Conservation (phyloP, 2,113 vertebrate genomes). For the Apaloderma vittatum region DNA sequence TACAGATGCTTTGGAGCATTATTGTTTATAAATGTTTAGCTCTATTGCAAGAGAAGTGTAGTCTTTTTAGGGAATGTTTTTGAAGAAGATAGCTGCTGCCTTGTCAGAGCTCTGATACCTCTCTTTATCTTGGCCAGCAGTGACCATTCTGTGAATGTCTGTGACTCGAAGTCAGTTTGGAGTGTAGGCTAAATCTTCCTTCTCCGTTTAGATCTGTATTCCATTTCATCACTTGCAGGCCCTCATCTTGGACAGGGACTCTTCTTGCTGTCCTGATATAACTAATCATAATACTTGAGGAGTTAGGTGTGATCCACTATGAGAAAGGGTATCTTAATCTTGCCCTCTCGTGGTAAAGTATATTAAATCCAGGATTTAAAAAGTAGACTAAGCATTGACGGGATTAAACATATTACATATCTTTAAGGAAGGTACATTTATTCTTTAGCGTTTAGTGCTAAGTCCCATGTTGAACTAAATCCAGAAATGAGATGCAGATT, state of each 20-base stretch:
- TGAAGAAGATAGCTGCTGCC: background rate
- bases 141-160: background rate
- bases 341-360: constrained; percentile 24
- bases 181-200: background rate
- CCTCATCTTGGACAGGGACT: background rate
- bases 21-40: background rate
- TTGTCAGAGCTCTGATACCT: background rate
- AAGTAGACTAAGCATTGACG: constrained; percentile 67
- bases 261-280: background rate
- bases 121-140: background rate
- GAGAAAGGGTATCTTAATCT: constrained; percentile 59
- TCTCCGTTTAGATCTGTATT: background rate
- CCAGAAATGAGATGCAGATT: constrained; percentile 59
- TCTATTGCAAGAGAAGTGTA: background rate
- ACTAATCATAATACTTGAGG: constrained; percentile 37
- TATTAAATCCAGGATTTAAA: constrained; percentile 59
- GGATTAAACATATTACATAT: constrained; percentile 67
- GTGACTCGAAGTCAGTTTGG: background rate
- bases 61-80: background rate
- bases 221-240: background rate
- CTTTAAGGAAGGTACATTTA: constrained; percentile 53
- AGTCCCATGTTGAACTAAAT: constrained; percentile 58
- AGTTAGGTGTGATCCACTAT: background rate
- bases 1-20: background rate
- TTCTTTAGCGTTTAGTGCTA: constrained; percentile 53